phyloP scores from a whole-genome alignment of 2,888 invertebrate genomes.

The Diaprepes abbreviatus region DNA sequence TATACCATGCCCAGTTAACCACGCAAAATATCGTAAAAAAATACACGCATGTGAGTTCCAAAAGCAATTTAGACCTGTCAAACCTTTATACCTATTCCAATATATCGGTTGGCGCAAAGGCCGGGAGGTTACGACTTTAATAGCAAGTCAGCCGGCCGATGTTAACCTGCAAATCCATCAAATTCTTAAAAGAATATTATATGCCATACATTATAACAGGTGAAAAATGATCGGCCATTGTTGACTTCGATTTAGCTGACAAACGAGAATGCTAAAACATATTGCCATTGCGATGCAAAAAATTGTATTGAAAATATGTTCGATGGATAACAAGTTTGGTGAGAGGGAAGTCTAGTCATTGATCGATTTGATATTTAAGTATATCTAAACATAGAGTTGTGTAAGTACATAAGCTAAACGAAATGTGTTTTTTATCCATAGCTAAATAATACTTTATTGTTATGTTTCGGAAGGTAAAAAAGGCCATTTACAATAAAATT shows the following conservation, averaged over 20 bases:
- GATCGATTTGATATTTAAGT: too few species aligned
- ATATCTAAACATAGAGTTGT: too few species aligned
- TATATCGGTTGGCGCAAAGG: slow-evolving; percentile 20
- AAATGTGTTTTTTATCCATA: too few species aligned
- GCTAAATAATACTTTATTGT: too few species aligned
- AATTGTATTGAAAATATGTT: slow-evolving; percentile 2
- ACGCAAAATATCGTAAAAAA: slow-evolving; percentile 4
- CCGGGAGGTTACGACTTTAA: slow-evolving; percentile 31
- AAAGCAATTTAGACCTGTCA: slow-evolving; percentile 35
- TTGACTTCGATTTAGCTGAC: slow-evolving; percentile 13
- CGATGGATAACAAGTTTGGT: background rate
- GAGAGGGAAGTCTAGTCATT: too few species aligned
- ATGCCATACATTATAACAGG: slow-evolving; percentile 36
- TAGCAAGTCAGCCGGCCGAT: slow-evolving; percentile 34
- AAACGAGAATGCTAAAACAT: slow-evolving; percentile 11
- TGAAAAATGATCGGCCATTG: slow-evolving; percentile 41
- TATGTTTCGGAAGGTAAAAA: too few species aligned
- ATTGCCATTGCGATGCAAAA: slow-evolving; percentile 4
- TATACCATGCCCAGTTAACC: slow-evolving; percentile 10
- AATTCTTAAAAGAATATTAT: slow-evolving; percentile 44
- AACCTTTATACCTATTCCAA: slow-evolving; percentile 25
- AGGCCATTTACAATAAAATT: too few species aligned
- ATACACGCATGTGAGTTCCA: slow-evolving; percentile 13
- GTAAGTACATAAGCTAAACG: too few species aligned
- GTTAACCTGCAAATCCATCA: slow-evolving; percentile 44